phyloP scores from a whole-genome alignment of 2,888 invertebrate genomes.

The Drosophila lacicola region DNA sequence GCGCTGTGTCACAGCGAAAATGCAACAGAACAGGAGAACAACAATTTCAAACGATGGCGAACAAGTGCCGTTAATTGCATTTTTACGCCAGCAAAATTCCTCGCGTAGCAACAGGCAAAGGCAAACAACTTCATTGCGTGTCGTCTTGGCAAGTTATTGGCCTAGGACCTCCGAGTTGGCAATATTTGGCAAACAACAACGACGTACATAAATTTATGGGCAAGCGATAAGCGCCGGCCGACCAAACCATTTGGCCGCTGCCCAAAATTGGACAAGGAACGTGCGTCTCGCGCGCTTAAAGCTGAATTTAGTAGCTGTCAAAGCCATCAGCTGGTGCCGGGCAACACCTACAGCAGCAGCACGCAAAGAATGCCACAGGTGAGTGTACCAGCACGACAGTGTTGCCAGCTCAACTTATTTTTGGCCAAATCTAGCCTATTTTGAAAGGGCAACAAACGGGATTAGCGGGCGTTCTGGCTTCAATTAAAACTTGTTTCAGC shows the following conservation, averaged over 20 bases:
- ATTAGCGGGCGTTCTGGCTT: no score
- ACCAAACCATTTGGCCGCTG: slow-evolving; percentile 35
- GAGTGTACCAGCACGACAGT: slow-evolving; percentile 20
- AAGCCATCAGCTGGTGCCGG: slow-evolving; percentile 77
- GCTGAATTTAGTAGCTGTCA: slow-evolving; percentile 79
- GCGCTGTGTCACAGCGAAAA: not conserved
- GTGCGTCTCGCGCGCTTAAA: slow-evolving; percentile 65
- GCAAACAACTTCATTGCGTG: slow-evolving; percentile 78
- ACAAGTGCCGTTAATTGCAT: slow-evolving; percentile 63
- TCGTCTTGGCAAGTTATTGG: slow-evolving; percentile 59
- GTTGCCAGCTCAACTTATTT: not conserved
- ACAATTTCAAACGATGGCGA: slow-evolving; percentile 21
- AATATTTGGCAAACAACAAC: slow-evolving; percentile 60
- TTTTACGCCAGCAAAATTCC: slow-evolving; percentile 51
- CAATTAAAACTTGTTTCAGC: no score
- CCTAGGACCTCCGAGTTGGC: slow-evolving; percentile 71
- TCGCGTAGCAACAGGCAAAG: slow-evolving; percentile 34
- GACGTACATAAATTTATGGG: slow-evolving; percentile 68
- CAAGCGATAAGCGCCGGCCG: slow-evolving; percentile 72
- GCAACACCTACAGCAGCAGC: slow-evolving; percentile 72
- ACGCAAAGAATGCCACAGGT: slow-evolving; percentile 69
- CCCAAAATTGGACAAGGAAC: slow-evolving; percentile 80
- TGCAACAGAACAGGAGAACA: slow-evolving; percentile 1
- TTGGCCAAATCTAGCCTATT: not conserved
- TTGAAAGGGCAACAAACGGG: not conserved